Percentiles rank a stretch among this genome's conserved stretches.
Conservation (phyloP, 1,140 invertebrate genomes). For the Drosophila sp. region DNA sequence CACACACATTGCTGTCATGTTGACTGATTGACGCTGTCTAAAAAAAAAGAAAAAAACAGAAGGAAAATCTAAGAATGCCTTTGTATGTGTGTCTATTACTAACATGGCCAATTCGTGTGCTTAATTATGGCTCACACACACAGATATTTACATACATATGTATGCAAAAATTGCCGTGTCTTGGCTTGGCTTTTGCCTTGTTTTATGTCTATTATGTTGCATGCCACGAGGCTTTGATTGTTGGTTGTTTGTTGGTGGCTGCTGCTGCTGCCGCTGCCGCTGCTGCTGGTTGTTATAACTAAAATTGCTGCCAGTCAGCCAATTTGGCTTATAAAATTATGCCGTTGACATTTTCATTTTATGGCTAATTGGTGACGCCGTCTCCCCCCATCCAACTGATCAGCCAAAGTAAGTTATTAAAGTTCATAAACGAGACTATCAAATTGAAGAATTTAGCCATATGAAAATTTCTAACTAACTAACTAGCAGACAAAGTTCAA, state of each 20-base stretch:
- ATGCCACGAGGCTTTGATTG: conserved; percentile 64
- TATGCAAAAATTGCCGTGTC: conserved; percentile 30
- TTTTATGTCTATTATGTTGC: conserved; percentile 36
- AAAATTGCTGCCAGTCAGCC: conserved; percentile 66
- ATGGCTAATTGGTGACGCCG: conserved; percentile 60
- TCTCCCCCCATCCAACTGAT: background rate
- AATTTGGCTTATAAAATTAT: conserved; percentile 72
- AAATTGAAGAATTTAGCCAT: background rate
- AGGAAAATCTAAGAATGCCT: conserved; percentile 18
- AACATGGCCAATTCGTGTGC: conserved; percentile 77
- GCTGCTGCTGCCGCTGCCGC: conserved; percentile 19
- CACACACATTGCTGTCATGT: conserved; percentile 67
- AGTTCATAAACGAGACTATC: conserved; percentile 8
- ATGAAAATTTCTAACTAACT: background rate
- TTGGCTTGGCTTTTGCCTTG: conserved; percentile 17
- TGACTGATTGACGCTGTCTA: conserved; percentile 70
- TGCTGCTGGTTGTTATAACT: conserved; percentile 20
- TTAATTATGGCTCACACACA: conserved; percentile 67
- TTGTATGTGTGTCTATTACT: conserved; percentile 40
- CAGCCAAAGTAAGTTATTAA: conserved; percentile 54
- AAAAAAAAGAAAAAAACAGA: conserved; percentile 19
- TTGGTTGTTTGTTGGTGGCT: conserved; percentile 20
- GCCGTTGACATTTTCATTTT: conserved; percentile 75
- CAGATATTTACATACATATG: background rate
- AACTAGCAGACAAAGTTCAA: conserved; percentile 31